Evolutionary conservation across 30 jellyfish, hydroid and myxozoan species (phyloP).

Genomic region (Nemopilema nomurai): DNA sequence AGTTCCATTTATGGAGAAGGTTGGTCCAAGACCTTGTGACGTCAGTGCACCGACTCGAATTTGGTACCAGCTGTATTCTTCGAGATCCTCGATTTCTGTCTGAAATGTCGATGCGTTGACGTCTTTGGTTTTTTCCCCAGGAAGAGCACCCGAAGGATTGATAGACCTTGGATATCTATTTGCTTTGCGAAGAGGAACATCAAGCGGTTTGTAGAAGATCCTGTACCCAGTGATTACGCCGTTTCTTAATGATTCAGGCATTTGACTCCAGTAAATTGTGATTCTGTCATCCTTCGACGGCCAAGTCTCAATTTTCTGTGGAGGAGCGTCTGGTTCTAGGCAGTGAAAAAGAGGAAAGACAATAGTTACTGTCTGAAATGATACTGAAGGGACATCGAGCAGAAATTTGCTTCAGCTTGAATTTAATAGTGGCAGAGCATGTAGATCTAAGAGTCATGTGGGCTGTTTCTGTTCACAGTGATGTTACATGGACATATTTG

Average conservation of each 20-base stretch:
- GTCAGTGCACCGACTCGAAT: constrained; percentile 62
- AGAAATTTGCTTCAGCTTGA: too few species aligned
- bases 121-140: constrained; percentile 43
- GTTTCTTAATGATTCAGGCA: constrained; percentile 58
- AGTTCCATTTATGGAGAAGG: constrained; percentile 36
- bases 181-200: constrained; percentile 33
- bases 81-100: constrained; percentile 16
- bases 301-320: constrained; percentile 53
- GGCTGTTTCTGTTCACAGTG: too few species aligned
- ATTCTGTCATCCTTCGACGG: constrained; percentile 34
- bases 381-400: too few species aligned
- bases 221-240: constrained; percentile 58
- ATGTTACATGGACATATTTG: too few species aligned
- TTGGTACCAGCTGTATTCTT: constrained; percentile 55
- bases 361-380: not conserved
- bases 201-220: constrained; percentile 49
- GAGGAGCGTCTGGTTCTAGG: constrained; percentile 70
- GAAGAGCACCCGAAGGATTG: constrained; percentile 46
- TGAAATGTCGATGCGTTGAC: constrained; percentile 46
- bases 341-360: not conserved
- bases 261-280: constrained; percentile 52
- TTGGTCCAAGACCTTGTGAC: constrained; percentile 49
- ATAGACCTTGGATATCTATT: constrained; percentile 50
- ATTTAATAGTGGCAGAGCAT: too few species aligned
- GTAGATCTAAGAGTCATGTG: too few species aligned